Evolutionary conservation across 2,888 invertebrate genomes (phyloP).

Genomic region (Melinaea menophilus): DNA sequence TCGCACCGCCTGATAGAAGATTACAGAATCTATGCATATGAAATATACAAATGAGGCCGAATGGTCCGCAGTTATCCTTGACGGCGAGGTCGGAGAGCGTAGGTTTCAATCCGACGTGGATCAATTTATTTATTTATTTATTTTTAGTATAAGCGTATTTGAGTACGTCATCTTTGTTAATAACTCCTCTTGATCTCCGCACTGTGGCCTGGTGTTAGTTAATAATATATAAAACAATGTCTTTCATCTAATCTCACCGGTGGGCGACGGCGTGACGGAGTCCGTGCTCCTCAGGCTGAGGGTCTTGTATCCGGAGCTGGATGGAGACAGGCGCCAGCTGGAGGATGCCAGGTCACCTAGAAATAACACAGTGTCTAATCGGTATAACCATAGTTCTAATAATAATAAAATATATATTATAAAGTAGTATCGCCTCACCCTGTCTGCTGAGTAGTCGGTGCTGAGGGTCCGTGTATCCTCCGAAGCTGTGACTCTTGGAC

Average conservation of each 20-base stretch:
- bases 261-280: conserved; percentile 88
- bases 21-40: neutral
- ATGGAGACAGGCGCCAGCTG: conserved; percentile 83
- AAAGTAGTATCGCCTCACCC: conserved; percentile 67
- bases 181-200: neutral
- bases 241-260: conserved; percentile 58
- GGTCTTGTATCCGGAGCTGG: conserved; percentile 87
- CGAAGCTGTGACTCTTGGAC: conserved; percentile 88
- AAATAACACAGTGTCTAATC: neutral
- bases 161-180: too few species aligned
- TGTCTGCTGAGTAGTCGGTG: conserved; percentile 86
- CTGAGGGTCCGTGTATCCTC: conserved; percentile 86
- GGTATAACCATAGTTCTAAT: too few species aligned
- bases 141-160: too few species aligned
- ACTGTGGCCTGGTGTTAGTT: neutral
- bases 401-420: neutral
- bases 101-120: too few species aligned
- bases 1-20: conserved; percentile 33
- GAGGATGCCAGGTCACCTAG: conserved; percentile 69
- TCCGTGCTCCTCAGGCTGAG: conserved; percentile 84
- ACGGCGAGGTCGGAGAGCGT: too few species aligned
- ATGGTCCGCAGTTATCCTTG: too few species aligned
- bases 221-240: neutral
- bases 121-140: too few species aligned
- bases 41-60: too few species aligned